A percentile compares a stretch with the other conserved stretches of the same genome.
Conservation (phyloP, 2,888 invertebrate species). For the Liopterus haemorrhoidalis region DNA sequence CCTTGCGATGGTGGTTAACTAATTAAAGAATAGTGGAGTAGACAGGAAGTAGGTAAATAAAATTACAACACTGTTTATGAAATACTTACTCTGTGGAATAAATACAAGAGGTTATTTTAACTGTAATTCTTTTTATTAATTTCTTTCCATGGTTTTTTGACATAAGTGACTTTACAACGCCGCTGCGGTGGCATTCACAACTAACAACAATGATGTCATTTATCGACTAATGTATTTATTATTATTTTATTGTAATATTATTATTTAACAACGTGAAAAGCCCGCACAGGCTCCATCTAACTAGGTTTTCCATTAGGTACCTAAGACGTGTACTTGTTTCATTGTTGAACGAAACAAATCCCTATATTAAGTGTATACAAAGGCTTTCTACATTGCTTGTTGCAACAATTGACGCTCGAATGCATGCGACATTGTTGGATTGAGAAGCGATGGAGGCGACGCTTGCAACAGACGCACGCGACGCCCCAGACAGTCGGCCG, state of each 20-base stretch:
- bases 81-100: no score
- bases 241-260: constrained; percentile 36
- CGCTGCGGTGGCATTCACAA: constrained; percentile 38
- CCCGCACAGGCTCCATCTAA: constrained; percentile 48
- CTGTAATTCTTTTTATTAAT: constrained; percentile 46
- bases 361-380: constrained; percentile 42
- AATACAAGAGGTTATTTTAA: constrained; percentile 21
- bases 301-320: constrained; percentile 37
- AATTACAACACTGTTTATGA: no score
- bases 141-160: constrained; percentile 39
- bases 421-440: constrained; percentile 7
- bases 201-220: constrained; percentile 9
- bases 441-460: no score
- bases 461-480: no score
- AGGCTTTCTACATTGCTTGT: constrained; percentile 36
- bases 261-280: constrained; percentile 49
- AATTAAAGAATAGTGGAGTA: no score
- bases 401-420: constrained; percentile 19
- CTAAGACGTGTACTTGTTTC: constrained; percentile 36
- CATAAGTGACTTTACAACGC: constrained; percentile 40
- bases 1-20: no score
- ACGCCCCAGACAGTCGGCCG: not conserved
- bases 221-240: constrained; percentile 15
- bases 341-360: constrained; percentile 41
- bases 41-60: no score